Evolutionary conservation across 2,113 vertebrate genomes (phyloP).

Genomic region (Phodopus roborovskii): DNA sequence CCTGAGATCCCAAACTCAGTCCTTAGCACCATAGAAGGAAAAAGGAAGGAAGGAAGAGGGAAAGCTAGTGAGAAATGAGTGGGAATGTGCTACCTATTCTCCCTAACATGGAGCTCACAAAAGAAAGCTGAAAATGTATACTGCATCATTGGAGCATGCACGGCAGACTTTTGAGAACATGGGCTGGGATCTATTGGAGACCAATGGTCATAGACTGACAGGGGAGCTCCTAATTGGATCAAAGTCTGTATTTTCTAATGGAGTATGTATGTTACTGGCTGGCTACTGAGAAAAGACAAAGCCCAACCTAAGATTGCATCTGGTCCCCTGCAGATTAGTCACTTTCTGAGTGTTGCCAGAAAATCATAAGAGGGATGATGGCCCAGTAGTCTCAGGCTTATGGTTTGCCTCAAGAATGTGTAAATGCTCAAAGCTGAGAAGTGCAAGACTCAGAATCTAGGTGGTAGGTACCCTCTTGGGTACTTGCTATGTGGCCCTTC

Average conservation of each 20-base stretch:
- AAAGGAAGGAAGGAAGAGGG: too few relatives aligned
- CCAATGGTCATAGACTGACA: background rate
- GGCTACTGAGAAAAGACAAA: background rate
- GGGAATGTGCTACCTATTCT: background rate
- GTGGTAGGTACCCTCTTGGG: background rate
- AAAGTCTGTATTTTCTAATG: background rate
- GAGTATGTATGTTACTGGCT: background rate
- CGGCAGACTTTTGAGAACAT: background rate
- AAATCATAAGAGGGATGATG: background rate
- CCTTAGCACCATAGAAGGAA: background rate
- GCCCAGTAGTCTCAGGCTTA: background rate
- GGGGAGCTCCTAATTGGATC: background rate
- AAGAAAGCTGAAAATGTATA: background rate
- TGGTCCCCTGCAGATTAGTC: background rate
- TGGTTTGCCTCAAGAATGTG: background rate
- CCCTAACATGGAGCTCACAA: background rate
- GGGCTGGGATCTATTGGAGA: background rate
- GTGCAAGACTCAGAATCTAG: background rate
- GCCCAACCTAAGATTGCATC: background rate
- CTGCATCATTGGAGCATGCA: background rate
- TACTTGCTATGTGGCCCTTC: background rate
- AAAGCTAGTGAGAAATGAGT: background rate
- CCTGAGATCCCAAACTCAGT: background rate
- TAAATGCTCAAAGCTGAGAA: background rate
- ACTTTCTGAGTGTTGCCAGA: background rate